Evolutionary conservation across 2,888 invertebrate species (phyloP), one percentile per base, ranked within the genome.

Genomic region (Timandra comae): DNA sequence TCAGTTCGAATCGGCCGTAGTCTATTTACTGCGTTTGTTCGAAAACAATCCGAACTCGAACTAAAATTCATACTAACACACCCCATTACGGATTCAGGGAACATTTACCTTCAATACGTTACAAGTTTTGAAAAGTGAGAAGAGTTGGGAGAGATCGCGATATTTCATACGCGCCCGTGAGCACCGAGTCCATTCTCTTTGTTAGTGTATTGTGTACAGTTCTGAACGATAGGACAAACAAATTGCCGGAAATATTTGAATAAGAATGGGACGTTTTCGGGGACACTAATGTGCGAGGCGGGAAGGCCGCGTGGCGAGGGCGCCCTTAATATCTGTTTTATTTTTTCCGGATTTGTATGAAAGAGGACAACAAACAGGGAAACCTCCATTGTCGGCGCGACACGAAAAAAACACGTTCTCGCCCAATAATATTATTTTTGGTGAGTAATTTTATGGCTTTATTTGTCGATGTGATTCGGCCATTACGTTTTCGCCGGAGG

Each of bases 201-300:
- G 57, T 58, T 57, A 57, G 59, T 60, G 61, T 63, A 64, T 63
- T 72, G 60, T 63, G 57, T 62, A 61, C 61, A 56, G 56, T 65
- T 67, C 62, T 67, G 64, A 73, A 73, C 64, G 77, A 76, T 73
- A 72, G 74, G 64, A 73, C 69, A 75, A 81, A 81, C 79, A 79
- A 84, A 81, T 79, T 78, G 76, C 74, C 73, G 77, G 76, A 81
- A 81, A 78, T 78, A 81, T 85, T 85, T 84, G 79, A 82, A 82
- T 84, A 77, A 79, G 74, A 85, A 81, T 80, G 76, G 78, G 63
- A 68, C 67, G 67, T 75, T 80, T 73, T 71, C 55, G 61, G 69
- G 72, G 66, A 63, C 70, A 79, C 79, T 82, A 84, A 82, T 81
- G 79, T 77, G 73, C 73, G 67, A 77, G 81, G 79, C 79, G 79